Evolutionary conservation across 2,888 invertebrate species (phyloP).

Genomic region (Dastarcus helophoroides): DNA sequence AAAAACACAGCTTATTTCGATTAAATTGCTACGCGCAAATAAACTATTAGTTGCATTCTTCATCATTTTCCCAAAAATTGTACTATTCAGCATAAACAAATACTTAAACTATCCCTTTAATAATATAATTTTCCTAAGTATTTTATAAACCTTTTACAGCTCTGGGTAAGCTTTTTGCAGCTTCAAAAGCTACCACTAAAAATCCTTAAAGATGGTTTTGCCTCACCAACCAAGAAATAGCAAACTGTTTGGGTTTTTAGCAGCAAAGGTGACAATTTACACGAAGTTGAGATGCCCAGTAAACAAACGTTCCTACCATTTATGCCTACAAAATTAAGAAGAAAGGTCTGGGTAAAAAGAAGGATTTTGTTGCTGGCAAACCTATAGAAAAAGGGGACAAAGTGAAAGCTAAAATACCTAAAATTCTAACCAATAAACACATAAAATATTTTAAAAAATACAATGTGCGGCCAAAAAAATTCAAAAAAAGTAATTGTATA

Average conservation of each 20-base stretch:
- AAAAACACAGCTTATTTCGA: too few species aligned
- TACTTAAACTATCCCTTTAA: too few species aligned
- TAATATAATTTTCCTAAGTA: too few species aligned
- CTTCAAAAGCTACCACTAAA: constrained; percentile 68
- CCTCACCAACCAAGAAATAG: constrained; percentile 61
- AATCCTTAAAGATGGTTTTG: constrained; percentile 61
- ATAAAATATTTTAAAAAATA: constrained; percentile 54
- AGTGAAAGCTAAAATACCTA: constrained; percentile 85
- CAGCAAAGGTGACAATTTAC: constrained; percentile 85
- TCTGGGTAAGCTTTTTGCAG: too few species aligned
- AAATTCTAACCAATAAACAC: constrained; percentile 56
- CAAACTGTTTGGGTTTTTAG: constrained; percentile 65
- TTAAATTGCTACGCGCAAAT: too few species aligned
- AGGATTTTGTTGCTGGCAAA: constrained; percentile 78
- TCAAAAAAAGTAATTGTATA: constrained; percentile 19
- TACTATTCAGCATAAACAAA: too few species aligned
- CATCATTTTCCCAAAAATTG: too few species aligned
- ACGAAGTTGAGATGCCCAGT: constrained; percentile 60
- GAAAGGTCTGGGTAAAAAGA: constrained; percentile 86
- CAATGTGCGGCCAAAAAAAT: constrained; percentile 43
- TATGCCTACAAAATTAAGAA: constrained; percentile 91
- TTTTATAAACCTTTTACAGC: too few species aligned
- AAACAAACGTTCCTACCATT: constrained; percentile 70
- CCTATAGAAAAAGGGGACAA: constrained; percentile 88
- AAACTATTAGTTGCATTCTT: too few species aligned